These are phyloP conservation scores for Parambassis ranga DNA, from an alignment of 2,797 vertebrate species.

Conservation along the genomic window DNA sequence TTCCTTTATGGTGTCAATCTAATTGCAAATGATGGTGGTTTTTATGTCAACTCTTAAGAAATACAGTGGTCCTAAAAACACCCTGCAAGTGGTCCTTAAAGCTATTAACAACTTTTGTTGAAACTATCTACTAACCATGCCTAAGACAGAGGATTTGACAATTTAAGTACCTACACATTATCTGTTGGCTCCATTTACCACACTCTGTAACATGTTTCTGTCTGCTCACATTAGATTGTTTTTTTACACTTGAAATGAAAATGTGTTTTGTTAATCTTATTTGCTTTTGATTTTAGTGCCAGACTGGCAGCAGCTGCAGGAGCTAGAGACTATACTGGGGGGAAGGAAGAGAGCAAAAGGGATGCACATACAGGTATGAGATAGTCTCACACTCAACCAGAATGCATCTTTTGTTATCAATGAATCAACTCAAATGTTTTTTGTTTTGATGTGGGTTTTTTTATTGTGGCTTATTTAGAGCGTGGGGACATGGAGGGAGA, in stretches of 20 bases:
- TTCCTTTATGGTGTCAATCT: background rate
- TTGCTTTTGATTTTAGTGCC: constrained; percentile 56
- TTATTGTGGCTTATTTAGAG: constrained; percentile 56
- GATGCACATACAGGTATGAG: constrained; percentile 70
- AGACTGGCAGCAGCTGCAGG: constrained; percentile 72
- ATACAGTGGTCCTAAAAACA: too few relatives aligned
- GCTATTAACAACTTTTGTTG: too few relatives aligned
- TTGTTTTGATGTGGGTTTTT: background rate
- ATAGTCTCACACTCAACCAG: background rate
- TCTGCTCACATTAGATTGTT: too few relatives aligned
- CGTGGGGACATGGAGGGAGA: constrained; percentile 77
- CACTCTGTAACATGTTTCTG: too few relatives aligned
- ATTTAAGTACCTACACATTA: too few relatives aligned
- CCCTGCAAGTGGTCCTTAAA: too few relatives aligned
- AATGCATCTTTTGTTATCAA: background rate
- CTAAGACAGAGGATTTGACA: too few relatives aligned
- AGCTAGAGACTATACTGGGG: constrained; percentile 49
- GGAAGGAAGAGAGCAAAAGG: constrained; percentile 70
- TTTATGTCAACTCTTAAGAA: too few relatives aligned
- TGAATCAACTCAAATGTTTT: background rate
- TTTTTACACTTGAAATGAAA: background rate
- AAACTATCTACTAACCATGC: too few relatives aligned
- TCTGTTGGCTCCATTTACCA: too few relatives aligned
- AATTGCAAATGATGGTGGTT: background rate
- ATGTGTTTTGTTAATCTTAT: background rate